A percentile compares a stretch with the other conserved stretches of the same genome.
Evolutionary conservation across 1,140 invertebrate genomes (phyloP).

Genomic region (Bombus sibiricus): DNA sequence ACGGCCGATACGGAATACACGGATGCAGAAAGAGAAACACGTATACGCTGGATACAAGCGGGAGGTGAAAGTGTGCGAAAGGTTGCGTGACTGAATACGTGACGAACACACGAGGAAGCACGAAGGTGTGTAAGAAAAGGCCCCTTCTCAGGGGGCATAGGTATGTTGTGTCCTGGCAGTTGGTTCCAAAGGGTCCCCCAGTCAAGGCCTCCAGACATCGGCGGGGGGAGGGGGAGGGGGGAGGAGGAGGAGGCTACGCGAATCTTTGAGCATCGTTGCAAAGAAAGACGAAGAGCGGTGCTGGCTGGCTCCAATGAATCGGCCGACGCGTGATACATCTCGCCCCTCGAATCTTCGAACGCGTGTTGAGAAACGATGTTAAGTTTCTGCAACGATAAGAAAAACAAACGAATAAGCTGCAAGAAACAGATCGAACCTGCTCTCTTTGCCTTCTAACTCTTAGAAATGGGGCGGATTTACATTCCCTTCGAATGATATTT

Average conservation of each 20-base stretch:
- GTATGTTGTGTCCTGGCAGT: slow-evolving; percentile 37
- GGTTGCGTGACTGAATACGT: slow-evolving; percentile 45
- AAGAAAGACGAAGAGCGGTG: slow-evolving; percentile 55
- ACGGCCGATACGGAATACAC: neutral
- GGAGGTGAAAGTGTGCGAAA: slow-evolving; percentile 1
- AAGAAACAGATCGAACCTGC: neutral
- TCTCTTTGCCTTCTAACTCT: neutral
- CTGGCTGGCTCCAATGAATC: slow-evolving; percentile 26
- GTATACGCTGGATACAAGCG: no score
- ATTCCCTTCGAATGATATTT: no score
- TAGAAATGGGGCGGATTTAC: neutral
- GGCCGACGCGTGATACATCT: slow-evolving; percentile 35
- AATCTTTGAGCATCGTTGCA: slow-evolving; percentile 64
- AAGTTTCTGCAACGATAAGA: neutral
- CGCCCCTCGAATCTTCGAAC: neutral
- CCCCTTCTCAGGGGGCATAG: slow-evolving; percentile 29
- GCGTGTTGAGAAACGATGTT: neutral
- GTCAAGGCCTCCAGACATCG: slow-evolving; percentile 76
- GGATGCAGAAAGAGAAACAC: slow-evolving; percentile 20
- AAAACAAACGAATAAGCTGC: no score
- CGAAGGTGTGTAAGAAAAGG: slow-evolving; percentile 5
- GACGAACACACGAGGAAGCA: neutral
- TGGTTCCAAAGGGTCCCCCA: slow-evolving; percentile 58
- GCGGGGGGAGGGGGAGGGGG: no score
- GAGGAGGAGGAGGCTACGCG: slow-evolving; percentile 56